These are phyloP conservation scores for Ptychobarbus kaznakovi DNA, from an alignment of 2,797 vertebrate species.

Conservation along the genomic window DNA sequence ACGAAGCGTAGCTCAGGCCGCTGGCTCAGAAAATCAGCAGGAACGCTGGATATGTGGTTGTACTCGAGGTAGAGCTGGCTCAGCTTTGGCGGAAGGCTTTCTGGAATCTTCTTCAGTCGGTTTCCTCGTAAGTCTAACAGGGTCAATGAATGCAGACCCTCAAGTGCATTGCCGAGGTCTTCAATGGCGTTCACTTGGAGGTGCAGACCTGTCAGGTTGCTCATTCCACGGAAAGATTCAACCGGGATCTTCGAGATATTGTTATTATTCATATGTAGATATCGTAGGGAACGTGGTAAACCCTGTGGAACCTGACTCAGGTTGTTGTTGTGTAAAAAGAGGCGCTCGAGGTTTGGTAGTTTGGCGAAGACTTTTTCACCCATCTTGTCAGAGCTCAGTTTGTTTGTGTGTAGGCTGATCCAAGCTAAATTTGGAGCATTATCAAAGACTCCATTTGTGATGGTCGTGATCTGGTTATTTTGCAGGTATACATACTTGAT, in stretches of 20 bases:
- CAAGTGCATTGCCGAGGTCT: conserved; percentile 81
- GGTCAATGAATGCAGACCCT: conserved; percentile 85
- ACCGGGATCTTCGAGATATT: conserved; percentile 84
- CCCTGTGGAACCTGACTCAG: conserved; percentile 85
- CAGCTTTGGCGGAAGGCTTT: conserved; percentile 80
- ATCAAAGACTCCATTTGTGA: conserved; percentile 89
- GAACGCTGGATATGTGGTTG: conserved; percentile 87
- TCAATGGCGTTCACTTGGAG: conserved; percentile 88
- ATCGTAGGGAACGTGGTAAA: conserved; percentile 85
- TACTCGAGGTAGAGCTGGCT: conserved; percentile 91
- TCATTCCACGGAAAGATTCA: conserved; percentile 81
- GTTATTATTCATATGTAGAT: conserved; percentile 87
- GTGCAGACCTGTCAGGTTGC: conserved; percentile 82
- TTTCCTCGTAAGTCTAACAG: conserved; percentile 91
- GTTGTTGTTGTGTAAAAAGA: conserved; percentile 90
- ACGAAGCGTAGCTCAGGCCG: conserved; percentile 86
- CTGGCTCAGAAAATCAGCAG: conserved; percentile 80
- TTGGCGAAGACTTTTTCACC: conserved; percentile 87
- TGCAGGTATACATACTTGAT: conserved; percentile 96
- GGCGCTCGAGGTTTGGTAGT: conserved; percentile 85
- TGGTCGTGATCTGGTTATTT: conserved; percentile 88
- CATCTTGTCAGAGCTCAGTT: conserved; percentile 88
- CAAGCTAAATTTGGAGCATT: conserved; percentile 91
- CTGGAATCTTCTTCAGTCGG: conserved; percentile 84
- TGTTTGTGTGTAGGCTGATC: conserved; percentile 90